phyloP scores from a whole-genome alignment of 2,113 vertebrate species.

The Coptodon bakossiorum region DNA sequence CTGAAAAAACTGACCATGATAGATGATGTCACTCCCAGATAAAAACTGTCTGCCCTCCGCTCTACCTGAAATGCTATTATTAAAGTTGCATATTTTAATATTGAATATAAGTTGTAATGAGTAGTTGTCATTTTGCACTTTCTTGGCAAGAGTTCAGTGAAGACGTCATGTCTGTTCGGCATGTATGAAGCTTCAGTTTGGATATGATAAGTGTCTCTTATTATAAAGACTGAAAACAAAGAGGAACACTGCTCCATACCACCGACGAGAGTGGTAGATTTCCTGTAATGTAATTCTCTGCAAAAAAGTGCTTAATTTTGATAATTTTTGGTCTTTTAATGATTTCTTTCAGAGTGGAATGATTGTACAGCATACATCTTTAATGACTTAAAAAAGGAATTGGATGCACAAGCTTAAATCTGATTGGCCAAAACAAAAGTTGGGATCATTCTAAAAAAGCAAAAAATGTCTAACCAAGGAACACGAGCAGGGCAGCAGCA shows the following conservation, averaged over 20 bases:
- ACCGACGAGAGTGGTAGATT: neutral
- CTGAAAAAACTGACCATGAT: slow-evolving; percentile 20
- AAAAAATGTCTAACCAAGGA: neutral
- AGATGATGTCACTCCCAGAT: slow-evolving; percentile 52
- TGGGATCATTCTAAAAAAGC: neutral
- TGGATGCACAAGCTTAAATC: neutral
- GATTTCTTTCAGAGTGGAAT: neutral
- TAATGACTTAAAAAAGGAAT: neutral
- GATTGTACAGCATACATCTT: neutral
- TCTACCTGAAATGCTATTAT: neutral
- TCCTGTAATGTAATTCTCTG: neutral
- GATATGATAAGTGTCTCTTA: neutral
- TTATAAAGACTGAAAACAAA: neutral
- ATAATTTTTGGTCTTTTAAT: neutral
- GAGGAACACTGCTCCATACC: neutral
- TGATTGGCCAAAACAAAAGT: neutral
- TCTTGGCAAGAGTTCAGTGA: neutral
- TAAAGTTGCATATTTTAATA: neutral
- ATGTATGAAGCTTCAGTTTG: neutral
- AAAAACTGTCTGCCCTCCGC: neutral
- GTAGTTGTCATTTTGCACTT: neutral
- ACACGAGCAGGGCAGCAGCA: neutral
- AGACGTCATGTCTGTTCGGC: neutral
- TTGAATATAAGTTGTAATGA: neutral
- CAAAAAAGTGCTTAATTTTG: neutral